Evolutionary conservation across 2,797 vertebrate genomes (phyloP), one percentile per base, ranked within the genome.

Genomic region (Syncerus caffer): DNA sequence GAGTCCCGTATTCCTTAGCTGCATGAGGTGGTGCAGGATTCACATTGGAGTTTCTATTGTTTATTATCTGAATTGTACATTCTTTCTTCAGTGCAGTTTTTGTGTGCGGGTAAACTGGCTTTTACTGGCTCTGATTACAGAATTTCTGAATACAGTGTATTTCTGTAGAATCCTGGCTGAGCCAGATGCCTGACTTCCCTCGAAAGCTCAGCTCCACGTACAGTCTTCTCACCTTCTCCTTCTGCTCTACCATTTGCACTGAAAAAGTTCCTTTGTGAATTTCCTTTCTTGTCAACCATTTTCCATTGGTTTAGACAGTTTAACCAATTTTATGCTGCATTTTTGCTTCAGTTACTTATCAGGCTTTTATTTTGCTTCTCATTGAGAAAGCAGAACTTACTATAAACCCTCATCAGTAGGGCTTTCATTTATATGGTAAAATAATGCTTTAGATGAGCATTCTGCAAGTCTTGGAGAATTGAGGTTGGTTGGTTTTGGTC

Each of bases 21-120:
- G 76, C 91, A 9, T 45, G 93, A 98, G 93, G 51, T 53, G 53
- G 47, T 76, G 53, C 34, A 90, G 80, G 90, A 47, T 79, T 93
- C 21, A 13, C 62, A 51, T 17, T 27, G n/a, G 71, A 89, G 45
- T 85, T 94, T 78, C 42, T 95, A n/a, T 91, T 95, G 89, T 7
- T 60, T 7, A 60, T 96, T 87, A 19, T 50, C 90, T 95, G 85
- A 31, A 3, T 94, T 85, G 85, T 53, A 53, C 27, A 19, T 96
- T 98, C 85, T 97, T 90, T 98, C 96, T 90, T 97, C 97, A 45
- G 84, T 83, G 79, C 38, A 76, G 9, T 45, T 74, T 21, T 74
- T 21, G 60, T 74, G 67, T 71, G 19, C 74, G 21, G 38, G 31
- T 92, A 84, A 64, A 96, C 80, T 85, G 64, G 34, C 86, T 29